Base-by-base conservation (phyloP, 2,113 vertebrate species). In the Vireo altiloquus region DNA sequence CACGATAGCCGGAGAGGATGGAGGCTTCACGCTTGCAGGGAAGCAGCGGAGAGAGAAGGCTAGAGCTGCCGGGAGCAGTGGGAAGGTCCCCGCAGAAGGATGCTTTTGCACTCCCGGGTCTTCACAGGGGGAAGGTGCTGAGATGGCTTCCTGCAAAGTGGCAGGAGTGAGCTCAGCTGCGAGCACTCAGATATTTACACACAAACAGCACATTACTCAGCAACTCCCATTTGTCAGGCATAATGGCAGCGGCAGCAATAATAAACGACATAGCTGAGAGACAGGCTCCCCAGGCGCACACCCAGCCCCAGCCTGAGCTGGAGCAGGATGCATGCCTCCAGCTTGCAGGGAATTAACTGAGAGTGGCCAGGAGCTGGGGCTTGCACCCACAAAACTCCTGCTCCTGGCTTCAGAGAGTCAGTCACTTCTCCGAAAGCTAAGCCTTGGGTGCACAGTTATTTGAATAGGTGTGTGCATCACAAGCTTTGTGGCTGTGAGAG, bases 191-290 rank as follows among this genome's bases (percentile, higher is more conserved):
- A 86, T 94, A 90, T 95, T 92, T 95, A 93, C 93, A 92, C 85
- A 87, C 90, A 89, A 84, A 86, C 95, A 94, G 86, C 93, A 90
- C 93, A 88, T 97, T 94, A 96, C 94, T 92, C 93, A 95, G 87
- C 92, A 87, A 88, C 88, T 95, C 92, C 87, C 75, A 76, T 81
- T 89, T 84, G 84, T 89, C 84, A 93, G 91, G 89, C 84, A 11
- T 74, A 87, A 87, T 93, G 87, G 89, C 92, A 92, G 95, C 81
- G 1, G 84, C 90, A 86, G 88, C 79, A 72, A 37, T 94, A 93
- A 81, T 75, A 91, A 94, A 95, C 15, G 69, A 90, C 80, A 83
- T 79, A 94, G 90, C 92, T 10, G 40, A 89, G 92, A 95, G 91
- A 87, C 74, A 80, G 44, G 37, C 93, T 95, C 90, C 91, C 92